phyloP scores from a whole-genome alignment of 2,113 vertebrate genomes.

The Aplodontia rufa region DNA sequence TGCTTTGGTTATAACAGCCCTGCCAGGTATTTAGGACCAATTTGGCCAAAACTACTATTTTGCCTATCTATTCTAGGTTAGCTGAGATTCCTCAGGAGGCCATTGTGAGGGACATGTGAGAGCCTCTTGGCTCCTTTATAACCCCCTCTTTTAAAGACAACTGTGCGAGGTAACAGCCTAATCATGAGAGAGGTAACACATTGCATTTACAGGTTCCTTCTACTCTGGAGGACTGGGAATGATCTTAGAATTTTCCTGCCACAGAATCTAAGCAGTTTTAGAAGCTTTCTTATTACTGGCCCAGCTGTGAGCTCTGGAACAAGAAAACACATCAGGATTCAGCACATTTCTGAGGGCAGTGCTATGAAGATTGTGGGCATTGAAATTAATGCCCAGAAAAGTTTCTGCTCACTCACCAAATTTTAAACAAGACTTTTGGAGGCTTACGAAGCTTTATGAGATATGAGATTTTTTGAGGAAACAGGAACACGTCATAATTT shows the following conservation, averaged over 20 bases:
- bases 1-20: no score
- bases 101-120: no score
- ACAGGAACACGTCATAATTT: constrained; percentile 12
- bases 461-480: no score
- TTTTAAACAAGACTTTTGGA: constrained; percentile 10
- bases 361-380: neutral
- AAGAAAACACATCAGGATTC: neutral
- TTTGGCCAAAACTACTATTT: no score
- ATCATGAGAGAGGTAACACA: neutral
- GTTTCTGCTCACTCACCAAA: neutral
- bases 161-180: neutral
- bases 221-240: neutral
- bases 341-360: constrained; percentile 23
- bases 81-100: no score
- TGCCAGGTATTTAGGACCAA: no score
- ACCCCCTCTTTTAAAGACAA: neutral
- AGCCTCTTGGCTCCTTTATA: no score
- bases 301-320: neutral
- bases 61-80: no score
- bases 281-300: neutral
- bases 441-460: neutral
- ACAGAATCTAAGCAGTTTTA: neutral
- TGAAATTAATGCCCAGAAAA: neutral
- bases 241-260: neutral
- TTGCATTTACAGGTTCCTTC: neutral